Evolutionary conservation across 2,888 invertebrate genomes (phyloP).

Genomic region (Myopa testacea): DNA sequence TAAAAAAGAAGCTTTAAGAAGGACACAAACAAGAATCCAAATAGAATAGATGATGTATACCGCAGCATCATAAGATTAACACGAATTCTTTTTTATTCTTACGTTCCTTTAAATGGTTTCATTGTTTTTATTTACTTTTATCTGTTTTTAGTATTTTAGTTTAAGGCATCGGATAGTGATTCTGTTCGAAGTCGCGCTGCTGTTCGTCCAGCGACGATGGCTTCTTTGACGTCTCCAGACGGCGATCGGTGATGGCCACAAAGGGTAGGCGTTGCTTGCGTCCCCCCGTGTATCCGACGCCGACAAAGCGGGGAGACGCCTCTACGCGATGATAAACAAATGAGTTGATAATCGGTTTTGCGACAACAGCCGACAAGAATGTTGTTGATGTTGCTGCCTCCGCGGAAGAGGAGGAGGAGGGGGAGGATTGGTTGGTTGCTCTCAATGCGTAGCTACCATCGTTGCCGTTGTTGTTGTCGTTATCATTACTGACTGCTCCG

Average conservation of each 20-base stretch:
- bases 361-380: slow-evolving; percentile 18
- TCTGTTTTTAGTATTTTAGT: slow-evolving; percentile 15
- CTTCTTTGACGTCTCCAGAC: slow-evolving; percentile 63
- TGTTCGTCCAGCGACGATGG: slow-evolving; percentile 53
- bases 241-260: slow-evolving; percentile 67
- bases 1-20: too few species aligned
- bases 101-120: too few species aligned
- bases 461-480: slow-evolving; percentile 43
- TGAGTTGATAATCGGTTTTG: slow-evolving; percentile 53
- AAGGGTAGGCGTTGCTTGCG: slow-evolving; percentile 66
- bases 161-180: slow-evolving; percentile 68
- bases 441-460: background rate
- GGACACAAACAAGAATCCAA: too few species aligned
- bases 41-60: too few species aligned
- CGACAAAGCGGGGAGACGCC: slow-evolving; percentile 59
- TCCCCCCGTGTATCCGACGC: slow-evolving; percentile 55
- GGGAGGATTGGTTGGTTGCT: slow-evolving; percentile 20
- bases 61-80: too few species aligned
- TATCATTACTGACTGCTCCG: background rate
- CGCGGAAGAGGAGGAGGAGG: background rate
- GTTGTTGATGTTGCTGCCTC: slow-evolving; percentile 43
- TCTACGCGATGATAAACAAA: slow-evolving; percentile 67
- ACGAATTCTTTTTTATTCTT: too few species aligned
- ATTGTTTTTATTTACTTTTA: too few species aligned
- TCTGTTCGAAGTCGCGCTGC: slow-evolving; percentile 66